phyloP scores from a whole-genome alignment of 2,797 vertebrate species.

The Centropyge bicolor region DNA sequence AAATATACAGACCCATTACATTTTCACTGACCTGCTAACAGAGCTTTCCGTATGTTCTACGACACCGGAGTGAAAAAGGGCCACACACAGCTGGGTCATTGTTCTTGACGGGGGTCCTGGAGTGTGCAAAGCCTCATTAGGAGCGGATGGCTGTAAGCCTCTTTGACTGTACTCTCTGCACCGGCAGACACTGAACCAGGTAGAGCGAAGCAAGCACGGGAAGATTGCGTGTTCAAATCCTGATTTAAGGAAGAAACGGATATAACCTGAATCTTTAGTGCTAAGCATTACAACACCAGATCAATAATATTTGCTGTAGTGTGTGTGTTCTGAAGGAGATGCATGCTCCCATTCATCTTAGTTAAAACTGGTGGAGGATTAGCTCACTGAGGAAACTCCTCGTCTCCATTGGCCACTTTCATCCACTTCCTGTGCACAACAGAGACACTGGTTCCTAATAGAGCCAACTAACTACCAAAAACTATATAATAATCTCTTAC shows the following conservation, averaged over 20 bases:
- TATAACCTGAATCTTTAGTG: conserved; percentile 9
- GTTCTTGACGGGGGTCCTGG: conserved; percentile 55
- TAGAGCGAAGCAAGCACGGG: conserved; percentile 24
- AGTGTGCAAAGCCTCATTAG: conserved; percentile 76
- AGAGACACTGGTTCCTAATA: not conserved
- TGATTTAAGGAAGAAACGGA: conserved; percentile 33
- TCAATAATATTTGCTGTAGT: conserved; percentile 18
- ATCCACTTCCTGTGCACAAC: not conserved
- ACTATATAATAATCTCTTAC: conserved; percentile 34
- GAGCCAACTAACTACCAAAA: conserved; percentile 8
- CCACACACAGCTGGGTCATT: conserved; percentile 75
- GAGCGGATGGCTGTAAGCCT: conserved; percentile 71
- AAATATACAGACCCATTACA: conserved; percentile 29
- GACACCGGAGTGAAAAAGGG: conserved; percentile 47
- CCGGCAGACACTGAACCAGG: conserved; percentile 63
- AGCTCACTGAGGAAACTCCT: conserved; percentile 14
- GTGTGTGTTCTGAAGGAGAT: not conserved
- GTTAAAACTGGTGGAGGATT: conserved; percentile 29
- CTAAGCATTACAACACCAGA: conserved; percentile 12
- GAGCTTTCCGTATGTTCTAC: conserved; percentile 41
- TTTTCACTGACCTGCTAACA: conserved; percentile 59
- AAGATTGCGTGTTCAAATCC: conserved; percentile 52
- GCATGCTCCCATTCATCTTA: not conserved
- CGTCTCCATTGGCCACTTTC: not conserved
- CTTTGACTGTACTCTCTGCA: conserved; percentile 69